Percentiles rank a stretch among this genome's conserved stretches.
Conservation (phyloP, 2,113 vertebrate genomes). For the Dendrocopos noguchii region DNA sequence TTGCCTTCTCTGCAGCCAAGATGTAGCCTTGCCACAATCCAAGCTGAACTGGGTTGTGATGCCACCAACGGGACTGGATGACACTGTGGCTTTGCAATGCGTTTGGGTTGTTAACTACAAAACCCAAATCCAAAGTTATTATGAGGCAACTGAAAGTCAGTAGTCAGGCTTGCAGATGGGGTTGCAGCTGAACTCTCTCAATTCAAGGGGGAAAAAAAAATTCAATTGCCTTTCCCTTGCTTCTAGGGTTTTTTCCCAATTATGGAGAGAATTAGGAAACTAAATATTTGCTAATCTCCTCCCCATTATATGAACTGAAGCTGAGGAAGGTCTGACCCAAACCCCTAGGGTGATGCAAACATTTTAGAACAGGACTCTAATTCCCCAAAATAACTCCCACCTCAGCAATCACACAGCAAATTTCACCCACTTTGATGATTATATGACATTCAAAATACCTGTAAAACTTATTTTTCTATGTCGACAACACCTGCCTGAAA, state of each 20-base stretch:
- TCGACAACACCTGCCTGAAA: background rate
- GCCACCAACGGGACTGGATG: accelerated
- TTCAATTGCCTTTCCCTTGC: background rate
- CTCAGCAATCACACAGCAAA: background rate
- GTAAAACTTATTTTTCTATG: background rate
- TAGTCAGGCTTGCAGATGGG: accelerated
- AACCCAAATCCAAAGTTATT: background rate
- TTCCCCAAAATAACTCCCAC: background rate
- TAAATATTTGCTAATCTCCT: background rate
- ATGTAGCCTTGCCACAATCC: background rate
- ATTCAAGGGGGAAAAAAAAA: background rate
- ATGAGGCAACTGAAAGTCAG: background rate
- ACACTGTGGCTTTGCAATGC: accelerated
- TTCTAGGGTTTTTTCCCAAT: background rate
- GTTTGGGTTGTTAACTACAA: background rate
- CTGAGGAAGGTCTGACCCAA: background rate
- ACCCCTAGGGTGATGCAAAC: background rate
- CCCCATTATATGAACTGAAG: background rate
- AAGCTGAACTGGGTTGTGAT: accelerated
- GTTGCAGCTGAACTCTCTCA: background rate
- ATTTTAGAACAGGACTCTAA: background rate
- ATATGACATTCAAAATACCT: background rate
- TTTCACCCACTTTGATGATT: background rate
- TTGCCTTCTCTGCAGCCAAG: background rate
- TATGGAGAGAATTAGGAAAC: background rate